Evolutionary conservation across 2,888 invertebrate species (phyloP).

Genomic region (Andricus quercusramuli): DNA sequence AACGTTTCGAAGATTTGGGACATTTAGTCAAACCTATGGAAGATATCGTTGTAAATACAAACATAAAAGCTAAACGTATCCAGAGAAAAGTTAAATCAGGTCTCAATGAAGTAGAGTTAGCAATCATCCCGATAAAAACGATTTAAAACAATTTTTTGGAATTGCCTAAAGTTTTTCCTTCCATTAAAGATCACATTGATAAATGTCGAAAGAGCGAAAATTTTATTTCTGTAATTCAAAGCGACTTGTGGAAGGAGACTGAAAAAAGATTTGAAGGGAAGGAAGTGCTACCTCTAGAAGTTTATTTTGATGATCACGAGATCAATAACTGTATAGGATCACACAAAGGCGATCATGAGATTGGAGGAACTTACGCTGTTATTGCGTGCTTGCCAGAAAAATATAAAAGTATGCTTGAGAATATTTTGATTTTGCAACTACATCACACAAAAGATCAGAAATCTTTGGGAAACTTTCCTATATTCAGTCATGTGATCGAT

Average conservation of each 20-base stretch:
- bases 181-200: not conserved
- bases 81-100: not conserved
- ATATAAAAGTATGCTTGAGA: conserved; percentile 18
- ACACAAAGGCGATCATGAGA: not conserved
- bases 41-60: not conserved
- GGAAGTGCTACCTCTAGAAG: not conserved
- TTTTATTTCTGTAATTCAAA: not conserved
- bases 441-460: not conserved
- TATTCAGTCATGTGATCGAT: not conserved
- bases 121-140: not conserved
- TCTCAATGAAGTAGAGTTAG: not conserved
- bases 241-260: not conserved
- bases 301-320: not conserved
- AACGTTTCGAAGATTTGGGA: not conserved
- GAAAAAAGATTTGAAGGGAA: not conserved
- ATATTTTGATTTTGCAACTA: not conserved
- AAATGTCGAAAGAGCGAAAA: not conserved
- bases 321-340: not conserved
- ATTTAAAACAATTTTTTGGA: not conserved
- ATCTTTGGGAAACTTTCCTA: not conserved
- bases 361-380: not conserved
- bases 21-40: not conserved
- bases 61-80: not conserved
- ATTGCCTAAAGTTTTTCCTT: not conserved
- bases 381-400: not conserved